A percentile compares a stretch with the other conserved stretches of the same genome.
Conservation (phyloP, 2,888 invertebrate genomes). For the Erebia epiphron region DNA sequence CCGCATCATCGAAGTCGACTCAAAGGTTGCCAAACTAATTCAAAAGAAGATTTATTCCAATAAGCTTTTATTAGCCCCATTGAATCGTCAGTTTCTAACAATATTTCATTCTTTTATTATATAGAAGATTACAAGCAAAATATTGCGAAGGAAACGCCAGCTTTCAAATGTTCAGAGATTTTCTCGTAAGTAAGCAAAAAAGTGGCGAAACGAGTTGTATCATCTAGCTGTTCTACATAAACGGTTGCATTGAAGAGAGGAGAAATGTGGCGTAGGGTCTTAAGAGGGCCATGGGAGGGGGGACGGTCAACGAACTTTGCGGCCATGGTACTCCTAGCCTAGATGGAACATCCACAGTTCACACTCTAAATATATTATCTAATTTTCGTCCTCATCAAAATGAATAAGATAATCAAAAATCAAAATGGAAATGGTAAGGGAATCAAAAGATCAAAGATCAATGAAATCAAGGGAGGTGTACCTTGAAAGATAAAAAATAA, state of each 20-base stretch:
- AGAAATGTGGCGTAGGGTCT: conserved; percentile 71
- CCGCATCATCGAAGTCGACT: neutral
- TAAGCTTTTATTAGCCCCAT: neutral
- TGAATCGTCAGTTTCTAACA: neutral
- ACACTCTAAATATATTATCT: conserved; percentile 6
- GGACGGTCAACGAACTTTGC: conserved; percentile 66
- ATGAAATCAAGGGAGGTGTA: too few species aligned
- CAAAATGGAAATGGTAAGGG: too few species aligned
- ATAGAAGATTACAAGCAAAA: conserved; percentile 23
- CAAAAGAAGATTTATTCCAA: neutral
- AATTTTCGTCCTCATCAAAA: neutral
- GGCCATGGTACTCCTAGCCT: conserved; percentile 78
- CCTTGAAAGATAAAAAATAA: too few species aligned
- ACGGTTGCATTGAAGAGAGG: conserved; percentile 57
- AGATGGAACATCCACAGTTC: conserved; percentile 44
- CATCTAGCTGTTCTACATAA: conserved; percentile 53
- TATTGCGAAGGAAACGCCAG: conserved; percentile 30
- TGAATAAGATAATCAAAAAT: neutral
- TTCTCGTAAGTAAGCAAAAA: conserved; percentile 52
- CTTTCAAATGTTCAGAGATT: conserved; percentile 42
- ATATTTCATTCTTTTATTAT: neutral
- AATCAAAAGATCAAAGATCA: too few species aligned
- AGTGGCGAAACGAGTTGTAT: conserved; percentile 49
- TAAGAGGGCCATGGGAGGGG: conserved; percentile 51
- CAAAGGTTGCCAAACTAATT: neutral